These are phyloP conservation scores for Montipora foliosa DNA, from an alignment of 64 coral and sea anemone genomes.

Conservation along the genomic window DNA sequence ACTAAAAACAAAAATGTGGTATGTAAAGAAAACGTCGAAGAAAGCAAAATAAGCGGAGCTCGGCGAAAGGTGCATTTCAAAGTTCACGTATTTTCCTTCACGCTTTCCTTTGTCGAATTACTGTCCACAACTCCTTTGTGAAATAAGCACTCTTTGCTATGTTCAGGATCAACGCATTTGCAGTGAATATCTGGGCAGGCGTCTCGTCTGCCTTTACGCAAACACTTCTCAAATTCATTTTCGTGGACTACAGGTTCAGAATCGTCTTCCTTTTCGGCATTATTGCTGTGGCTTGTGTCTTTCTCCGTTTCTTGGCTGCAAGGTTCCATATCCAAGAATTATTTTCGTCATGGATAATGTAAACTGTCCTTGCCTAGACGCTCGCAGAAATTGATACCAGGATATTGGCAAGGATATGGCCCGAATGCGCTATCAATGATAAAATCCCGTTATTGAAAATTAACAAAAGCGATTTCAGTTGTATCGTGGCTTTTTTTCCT, in stretches of 20 bases:
- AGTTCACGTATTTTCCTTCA: constrained; percentile 4
- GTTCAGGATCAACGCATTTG: constrained; percentile 14
- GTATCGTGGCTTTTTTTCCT: not conserved
- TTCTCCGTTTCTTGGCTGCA: constrained; percentile 13
- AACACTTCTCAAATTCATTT: constrained; percentile 39
- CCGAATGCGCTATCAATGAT: not conserved
- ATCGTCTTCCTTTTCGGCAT: not conserved
- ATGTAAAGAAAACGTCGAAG: constrained; percentile 1
- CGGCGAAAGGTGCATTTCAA: not conserved
- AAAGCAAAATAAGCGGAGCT: not conserved
- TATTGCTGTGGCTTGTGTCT: not conserved
- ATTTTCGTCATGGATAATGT: constrained; percentile 36
- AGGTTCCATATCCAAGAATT: constrained; percentile 33
- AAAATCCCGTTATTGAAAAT: not conserved
- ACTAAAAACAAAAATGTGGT: constrained; percentile 14
- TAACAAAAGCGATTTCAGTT: not conserved
- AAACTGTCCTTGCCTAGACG: not conserved
- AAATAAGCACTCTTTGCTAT: constrained; percentile 21
- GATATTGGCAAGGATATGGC: not conserved
- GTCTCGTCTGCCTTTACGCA: constrained; percentile 32
- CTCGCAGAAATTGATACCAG: not conserved
- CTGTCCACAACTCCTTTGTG: constrained; percentile 6
- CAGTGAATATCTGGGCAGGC: constrained; percentile 46
- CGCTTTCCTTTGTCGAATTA: not conserved
- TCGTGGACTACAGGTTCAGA: constrained; percentile 11